Evolutionary conservation across 2,797 vertebrate genomes (phyloP).

Genomic region (Botia kubotai): DNA sequence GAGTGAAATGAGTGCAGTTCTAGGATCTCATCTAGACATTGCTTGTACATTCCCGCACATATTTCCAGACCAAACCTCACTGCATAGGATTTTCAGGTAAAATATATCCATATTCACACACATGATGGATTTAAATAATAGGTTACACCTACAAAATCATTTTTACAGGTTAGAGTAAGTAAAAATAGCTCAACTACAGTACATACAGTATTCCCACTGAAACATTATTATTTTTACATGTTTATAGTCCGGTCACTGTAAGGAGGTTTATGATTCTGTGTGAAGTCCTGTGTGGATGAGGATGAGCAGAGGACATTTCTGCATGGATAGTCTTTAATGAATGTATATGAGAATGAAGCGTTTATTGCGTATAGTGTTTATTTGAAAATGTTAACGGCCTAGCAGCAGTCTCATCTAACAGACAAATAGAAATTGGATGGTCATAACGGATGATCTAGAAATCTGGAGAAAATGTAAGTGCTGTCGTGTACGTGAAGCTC

Average conservation of each 20-base stretch:
- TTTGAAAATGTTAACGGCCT: constrained; percentile 39
- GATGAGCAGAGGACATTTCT: constrained; percentile 47
- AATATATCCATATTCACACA: no score
- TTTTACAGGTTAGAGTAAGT: not conserved
- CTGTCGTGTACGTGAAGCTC: not conserved
- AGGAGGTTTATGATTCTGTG: not conserved
- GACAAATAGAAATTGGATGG: constrained; percentile 3
- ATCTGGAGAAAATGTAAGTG: not conserved
- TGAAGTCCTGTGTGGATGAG: constrained; percentile 15
- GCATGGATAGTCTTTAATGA: constrained; percentile 34
- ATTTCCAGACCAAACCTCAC: not conserved
- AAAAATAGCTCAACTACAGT: not conserved
- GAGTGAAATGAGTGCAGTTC: not conserved
- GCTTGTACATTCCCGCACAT: not conserved
- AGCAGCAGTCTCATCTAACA: constrained; percentile 11
- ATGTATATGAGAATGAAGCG: constrained; percentile 7
- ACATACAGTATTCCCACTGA: not conserved
- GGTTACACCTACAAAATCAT: no score
- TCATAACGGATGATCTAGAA: not conserved
- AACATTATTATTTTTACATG: not conserved
- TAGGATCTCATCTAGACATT: not conserved
- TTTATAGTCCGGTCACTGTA: not conserved
- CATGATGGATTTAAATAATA: no score
- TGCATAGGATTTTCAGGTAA: no score
- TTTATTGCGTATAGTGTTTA: constrained; percentile 24